Conservation (phyloP, 2,888 invertebrate species). For the Cheilosia variabilis region DNA sequence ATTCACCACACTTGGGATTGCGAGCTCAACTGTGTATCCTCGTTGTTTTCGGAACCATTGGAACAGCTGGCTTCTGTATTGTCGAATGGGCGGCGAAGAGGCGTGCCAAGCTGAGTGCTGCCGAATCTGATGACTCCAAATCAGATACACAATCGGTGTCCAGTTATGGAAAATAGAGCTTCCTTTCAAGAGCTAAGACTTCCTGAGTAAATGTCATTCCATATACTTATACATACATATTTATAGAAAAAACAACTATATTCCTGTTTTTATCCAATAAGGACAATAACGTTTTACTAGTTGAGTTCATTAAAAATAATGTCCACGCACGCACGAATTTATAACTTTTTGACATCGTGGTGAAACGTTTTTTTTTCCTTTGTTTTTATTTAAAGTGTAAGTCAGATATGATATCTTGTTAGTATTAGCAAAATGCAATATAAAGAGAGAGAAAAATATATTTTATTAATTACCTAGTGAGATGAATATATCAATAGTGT, state of each 20-base stretch:
- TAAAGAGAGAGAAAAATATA: constrained; percentile 35
- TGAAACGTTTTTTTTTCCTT: constrained; percentile 19
- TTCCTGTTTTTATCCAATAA: constrained; percentile 35
- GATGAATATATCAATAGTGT: constrained; percentile 23
- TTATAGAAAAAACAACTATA: constrained; percentile 15
- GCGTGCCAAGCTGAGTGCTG: constrained; percentile 78
- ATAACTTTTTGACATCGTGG: constrained; percentile 29
- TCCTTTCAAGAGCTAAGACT: constrained; percentile 31
- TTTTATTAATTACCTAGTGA: constrained; percentile 43
- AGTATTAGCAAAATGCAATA: constrained; percentile 53
- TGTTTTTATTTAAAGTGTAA: constrained; percentile 42
- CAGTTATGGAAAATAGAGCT: constrained; percentile 71
- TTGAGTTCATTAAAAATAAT: constrained; percentile 28
- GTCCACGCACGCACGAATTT: constrained; percentile 59
- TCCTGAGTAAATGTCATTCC: constrained; percentile 62
- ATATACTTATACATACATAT: constrained; percentile 42
- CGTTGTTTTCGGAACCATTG: constrained; percentile 88
- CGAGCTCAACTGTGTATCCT: constrained; percentile 90
- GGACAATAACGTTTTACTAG: constrained; percentile 58
- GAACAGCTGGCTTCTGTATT: constrained; percentile 90
- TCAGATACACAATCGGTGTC: constrained; percentile 71
- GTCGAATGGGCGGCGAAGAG: constrained; percentile 87
- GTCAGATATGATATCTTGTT: constrained; percentile 35
- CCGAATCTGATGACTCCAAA: constrained; percentile 78
- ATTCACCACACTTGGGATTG: constrained; percentile 89